Conservation (phyloP, 2,797 vertebrate species). For the Schizopygopsis malacanthus region DNA sequence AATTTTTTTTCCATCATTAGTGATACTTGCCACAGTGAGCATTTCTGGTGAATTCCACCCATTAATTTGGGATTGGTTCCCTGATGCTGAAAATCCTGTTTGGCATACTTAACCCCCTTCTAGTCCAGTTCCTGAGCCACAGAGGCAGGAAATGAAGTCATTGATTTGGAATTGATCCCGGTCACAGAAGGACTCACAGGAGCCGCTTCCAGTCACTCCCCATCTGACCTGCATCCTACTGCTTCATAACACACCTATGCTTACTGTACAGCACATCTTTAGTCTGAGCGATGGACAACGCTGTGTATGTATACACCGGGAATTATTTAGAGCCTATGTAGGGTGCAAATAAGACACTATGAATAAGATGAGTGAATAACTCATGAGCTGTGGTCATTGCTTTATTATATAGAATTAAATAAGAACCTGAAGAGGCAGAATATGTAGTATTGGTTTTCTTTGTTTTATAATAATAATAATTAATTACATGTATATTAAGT, state of each 20-base stretch:
- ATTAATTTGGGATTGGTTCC: neutral
- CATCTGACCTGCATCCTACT: neutral
- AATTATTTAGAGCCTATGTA: constrained; percentile 10
- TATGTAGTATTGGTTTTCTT: neutral
- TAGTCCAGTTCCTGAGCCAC: constrained; percentile 55
- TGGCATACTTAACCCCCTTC: constrained; percentile 43
- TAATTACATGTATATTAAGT: too few species aligned
- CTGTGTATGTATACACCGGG: neutral
- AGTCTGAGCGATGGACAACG: neutral
- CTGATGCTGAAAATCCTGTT: constrained; percentile 9
- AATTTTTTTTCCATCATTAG: neutral
- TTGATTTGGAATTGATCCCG: constrained; percentile 65
- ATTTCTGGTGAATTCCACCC: neutral
- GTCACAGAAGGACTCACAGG: constrained; percentile 57
- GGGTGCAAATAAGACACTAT: neutral
- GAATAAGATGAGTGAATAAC: neutral
- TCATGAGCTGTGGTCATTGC: neutral
- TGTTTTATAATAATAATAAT: neutral
- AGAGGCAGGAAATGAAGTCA: constrained; percentile 66
- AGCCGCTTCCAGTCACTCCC: constrained; percentile 38
- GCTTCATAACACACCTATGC: constrained; percentile 1
- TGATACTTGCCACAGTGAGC: neutral
- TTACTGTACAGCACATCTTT: constrained; percentile 1
- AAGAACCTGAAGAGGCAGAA: neutral
- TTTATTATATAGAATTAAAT: neutral